Base-by-base conservation (phyloP, 2,113 vertebrate genomes). In the Lepisosteus oculatus region DNA sequence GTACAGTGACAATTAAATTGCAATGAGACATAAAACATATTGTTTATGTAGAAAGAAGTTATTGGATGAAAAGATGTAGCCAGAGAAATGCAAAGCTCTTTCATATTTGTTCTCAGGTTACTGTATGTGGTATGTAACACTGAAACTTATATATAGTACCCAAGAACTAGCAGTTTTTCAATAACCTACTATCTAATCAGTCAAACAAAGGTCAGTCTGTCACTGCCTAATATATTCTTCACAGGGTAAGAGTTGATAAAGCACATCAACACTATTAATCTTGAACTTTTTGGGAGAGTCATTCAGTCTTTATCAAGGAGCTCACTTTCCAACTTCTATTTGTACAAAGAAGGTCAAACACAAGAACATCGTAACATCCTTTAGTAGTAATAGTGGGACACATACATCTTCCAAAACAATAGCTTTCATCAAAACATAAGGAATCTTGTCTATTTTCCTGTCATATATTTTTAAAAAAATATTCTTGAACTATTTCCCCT, bases 401-500 rank as follows among this genome's bases (percentile, higher is more conserved):
- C 68, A 75, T 74, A 57, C 63, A 70, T 78, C 72, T 79, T 47
- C 54, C 54, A 29, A 70, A 66, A 70, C 69, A 76, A 72, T 65
- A 70, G 68, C 41, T 63, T 61, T 67, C 43, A 76, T 72, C 67
- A 55, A 47, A n/a, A 42, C 51, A 43, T 57, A 67, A 70, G 67
- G 73, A 42, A 75, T 56, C 55, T 69, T 68, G 70, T 69, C 69
- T 66, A 43, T 47, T 29, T 55, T 57, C n/a, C 64, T 72, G 64
- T 76, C 68, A 59, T 62, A 76, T 78, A 73, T 67, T 76, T 70
- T 64, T 77, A 67, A 61, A 71, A 65, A 62, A 54, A 61, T 75
- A 65, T 17, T 69, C 64, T 70, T 74, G 68, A 74, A 75, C 61
- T 14, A 42, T 29, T 17, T 65, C 56, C 61, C 66, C 68, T 77